Evolutionary conservation across 2,888 invertebrate genomes (phyloP).

Genomic region (Rotaria macrura): DNA sequence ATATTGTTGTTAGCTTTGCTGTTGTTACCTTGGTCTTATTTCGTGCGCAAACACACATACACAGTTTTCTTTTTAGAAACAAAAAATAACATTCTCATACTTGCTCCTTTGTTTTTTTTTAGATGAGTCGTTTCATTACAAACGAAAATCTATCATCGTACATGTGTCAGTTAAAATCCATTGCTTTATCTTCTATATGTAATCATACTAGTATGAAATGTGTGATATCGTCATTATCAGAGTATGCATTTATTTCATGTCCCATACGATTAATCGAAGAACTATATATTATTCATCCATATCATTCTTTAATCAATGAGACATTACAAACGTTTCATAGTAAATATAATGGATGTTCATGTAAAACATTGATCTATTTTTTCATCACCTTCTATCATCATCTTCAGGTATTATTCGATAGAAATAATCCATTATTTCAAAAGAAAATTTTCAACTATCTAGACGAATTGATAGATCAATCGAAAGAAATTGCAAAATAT

Average conservation of each 20-base stretch:
- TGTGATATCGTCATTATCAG: neutral
- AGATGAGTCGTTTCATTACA: neutral
- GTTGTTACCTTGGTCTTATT: neutral
- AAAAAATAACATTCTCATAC: neutral
- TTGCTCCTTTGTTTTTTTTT: neutral
- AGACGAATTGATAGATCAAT: neutral
- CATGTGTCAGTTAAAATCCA: neutral
- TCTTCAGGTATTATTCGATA: neutral
- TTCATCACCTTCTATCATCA: neutral
- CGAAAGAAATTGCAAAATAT: neutral
- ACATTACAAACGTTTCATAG: neutral
- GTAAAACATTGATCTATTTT: neutral
- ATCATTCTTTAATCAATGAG: neutral
- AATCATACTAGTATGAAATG: neutral
- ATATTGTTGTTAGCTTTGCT: slow-evolving; percentile 8
- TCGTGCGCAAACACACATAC: neutral
- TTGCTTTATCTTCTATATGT: neutral
- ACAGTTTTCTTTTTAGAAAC: neutral
- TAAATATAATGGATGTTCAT: slow-evolving; percentile 12
- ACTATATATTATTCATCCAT: neutral
- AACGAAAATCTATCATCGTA: neutral
- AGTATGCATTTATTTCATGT: neutral
- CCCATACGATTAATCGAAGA: neutral
- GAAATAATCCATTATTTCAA: neutral
- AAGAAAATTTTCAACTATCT: neutral